Evolutionary conservation across 2,888 invertebrate species (phyloP).

Genomic region (Thecocarcelia acutangulata): DNA sequence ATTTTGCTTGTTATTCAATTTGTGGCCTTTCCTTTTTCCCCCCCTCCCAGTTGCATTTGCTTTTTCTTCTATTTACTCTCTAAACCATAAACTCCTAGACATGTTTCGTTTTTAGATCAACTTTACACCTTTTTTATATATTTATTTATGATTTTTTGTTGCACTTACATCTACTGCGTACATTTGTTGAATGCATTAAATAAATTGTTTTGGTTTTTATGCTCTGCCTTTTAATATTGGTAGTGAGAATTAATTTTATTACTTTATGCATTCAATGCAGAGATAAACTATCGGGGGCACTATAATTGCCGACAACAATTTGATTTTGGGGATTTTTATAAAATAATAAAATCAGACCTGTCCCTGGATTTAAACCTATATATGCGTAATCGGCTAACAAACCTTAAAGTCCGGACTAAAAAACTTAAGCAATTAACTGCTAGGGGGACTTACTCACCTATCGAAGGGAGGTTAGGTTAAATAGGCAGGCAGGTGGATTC

Average conservation of each 20-base stretch:
- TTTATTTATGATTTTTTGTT: slow-evolving; percentile 53
- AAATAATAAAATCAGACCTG: too few species aligned
- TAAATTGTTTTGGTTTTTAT: slow-evolving; percentile 60
- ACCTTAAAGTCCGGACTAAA: too few species aligned
- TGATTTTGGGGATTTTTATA: background rate
- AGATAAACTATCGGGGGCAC: slow-evolving; percentile 14
- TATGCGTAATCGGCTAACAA: too few species aligned
- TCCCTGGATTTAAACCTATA: too few species aligned
- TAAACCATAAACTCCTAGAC: slow-evolving; percentile 54
- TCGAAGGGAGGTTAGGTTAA: too few species aligned
- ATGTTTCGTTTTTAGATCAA: slow-evolving; percentile 66
- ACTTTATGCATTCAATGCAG: slow-evolving; percentile 41
- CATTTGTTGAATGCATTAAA: slow-evolving; percentile 60
- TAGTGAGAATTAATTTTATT: slow-evolving; percentile 69
- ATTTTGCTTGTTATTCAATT: slow-evolving; percentile 70
- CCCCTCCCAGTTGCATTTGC: slow-evolving; percentile 1
- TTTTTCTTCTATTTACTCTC: slow-evolving; percentile 24
- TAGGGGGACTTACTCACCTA: too few species aligned
- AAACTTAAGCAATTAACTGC: too few species aligned
- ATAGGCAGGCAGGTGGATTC: too few species aligned
- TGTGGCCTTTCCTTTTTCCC: slow-evolving; percentile 50
- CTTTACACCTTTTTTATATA: slow-evolving; percentile 67
- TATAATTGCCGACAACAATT: background rate
- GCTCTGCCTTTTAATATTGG: slow-evolving; percentile 41
- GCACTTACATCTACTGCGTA: slow-evolving; percentile 11